Percentiles rank a stretch among this genome's conserved stretches.
Evolutionary conservation across 2,888 invertebrate genomes (phyloP).

Genomic region (Mellilla xanthometata): DNA sequence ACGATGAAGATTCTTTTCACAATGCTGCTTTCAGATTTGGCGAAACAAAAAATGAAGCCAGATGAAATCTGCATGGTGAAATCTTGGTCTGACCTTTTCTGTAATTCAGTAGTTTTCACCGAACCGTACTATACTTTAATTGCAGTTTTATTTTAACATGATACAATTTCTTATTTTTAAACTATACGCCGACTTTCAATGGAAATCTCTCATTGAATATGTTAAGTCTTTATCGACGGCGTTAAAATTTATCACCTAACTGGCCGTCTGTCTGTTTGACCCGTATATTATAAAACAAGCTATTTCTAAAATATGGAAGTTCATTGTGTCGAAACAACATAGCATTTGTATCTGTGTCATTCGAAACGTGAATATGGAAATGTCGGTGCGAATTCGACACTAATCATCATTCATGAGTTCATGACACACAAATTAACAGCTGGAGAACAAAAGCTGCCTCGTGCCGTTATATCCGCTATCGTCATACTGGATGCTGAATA

Average conservation of each 20-base stretch:
- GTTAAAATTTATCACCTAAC: too few relatives aligned
- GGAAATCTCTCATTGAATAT: too few relatives aligned
- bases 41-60: slow-evolving; percentile 8
- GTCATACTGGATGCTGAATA: slow-evolving; percentile 50
- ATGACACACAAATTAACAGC: slow-evolving; percentile 53
- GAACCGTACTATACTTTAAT: background rate
- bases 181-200: too few relatives aligned
- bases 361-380: slow-evolving; percentile 25
- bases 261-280: too few relatives aligned
- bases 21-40: slow-evolving; percentile 12
- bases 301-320: slow-evolving; percentile 1
- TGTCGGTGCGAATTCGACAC: slow-evolving; percentile 36
- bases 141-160: too few relatives aligned
- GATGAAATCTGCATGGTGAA: slow-evolving; percentile 13
- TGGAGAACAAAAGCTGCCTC: slow-evolving; percentile 47
- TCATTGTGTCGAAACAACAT: slow-evolving; percentile 2
- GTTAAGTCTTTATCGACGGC: too few relatives aligned
- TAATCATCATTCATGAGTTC: slow-evolving; percentile 44
- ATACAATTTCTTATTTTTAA: too few relatives aligned
- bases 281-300: too few relatives aligned
- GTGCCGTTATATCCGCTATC: slow-evolving; percentile 59
- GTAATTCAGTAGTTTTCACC: slow-evolving; percentile 7
- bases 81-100: slow-evolving; percentile 14
- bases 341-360: slow-evolving; percentile 2
- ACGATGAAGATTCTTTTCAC: slow-evolving; percentile 27